Base-by-base conservation (phyloP, 92 coral and sea anemone genomes). In the Heteractis magnifica region DNA sequence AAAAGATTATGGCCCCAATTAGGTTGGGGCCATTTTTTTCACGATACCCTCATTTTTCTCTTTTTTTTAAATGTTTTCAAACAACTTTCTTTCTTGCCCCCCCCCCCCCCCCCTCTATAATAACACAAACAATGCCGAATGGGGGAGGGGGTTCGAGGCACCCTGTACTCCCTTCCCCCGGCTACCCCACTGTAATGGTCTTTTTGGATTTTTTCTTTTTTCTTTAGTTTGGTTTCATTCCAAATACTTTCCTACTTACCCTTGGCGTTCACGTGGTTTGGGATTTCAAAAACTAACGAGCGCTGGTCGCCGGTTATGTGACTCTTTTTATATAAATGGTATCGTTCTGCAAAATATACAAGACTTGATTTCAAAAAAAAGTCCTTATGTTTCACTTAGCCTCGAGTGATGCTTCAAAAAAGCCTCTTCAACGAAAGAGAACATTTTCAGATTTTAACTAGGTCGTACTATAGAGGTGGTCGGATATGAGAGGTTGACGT, bases 251-350 rank as follows among this genome's bases (percentile, higher is more conserved):
- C 49, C 73, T 20, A 68, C 73, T 49, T 74, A 74, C 77, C 77
- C 16, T 74, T 74, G 72, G 8, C 20, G 77, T 74, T 50, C 51
- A 26, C 55, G 84, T 81, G 84, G 52, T 51, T 52, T 26, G 84
- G 84, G 73, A 81, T 65, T 55, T 81, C 68, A 11, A 81, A 71
- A 23, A 81, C 59, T 20, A 81, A 52, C 10, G 84, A 81, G 1
- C 77, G 23, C 19, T 56, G 77, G 10, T 48, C 21, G 51, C 75
- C 84, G 52, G 51, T 58, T 8, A 81, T 52, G 55, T 44, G 50
- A 64, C 65, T 71, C 65, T 81, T 81, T 65, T 81, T 81, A 34
- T 70, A 62, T 50, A 70, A 51, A 51, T 81, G 53, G 56, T 81
- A 68, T 74, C 73, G 84, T 21, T 52, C 84, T 76, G 50, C 11